Base-by-base conservation (phyloP, 37 sponge, comb jelly and placozoan species). In the Beroe ovata region DNA sequence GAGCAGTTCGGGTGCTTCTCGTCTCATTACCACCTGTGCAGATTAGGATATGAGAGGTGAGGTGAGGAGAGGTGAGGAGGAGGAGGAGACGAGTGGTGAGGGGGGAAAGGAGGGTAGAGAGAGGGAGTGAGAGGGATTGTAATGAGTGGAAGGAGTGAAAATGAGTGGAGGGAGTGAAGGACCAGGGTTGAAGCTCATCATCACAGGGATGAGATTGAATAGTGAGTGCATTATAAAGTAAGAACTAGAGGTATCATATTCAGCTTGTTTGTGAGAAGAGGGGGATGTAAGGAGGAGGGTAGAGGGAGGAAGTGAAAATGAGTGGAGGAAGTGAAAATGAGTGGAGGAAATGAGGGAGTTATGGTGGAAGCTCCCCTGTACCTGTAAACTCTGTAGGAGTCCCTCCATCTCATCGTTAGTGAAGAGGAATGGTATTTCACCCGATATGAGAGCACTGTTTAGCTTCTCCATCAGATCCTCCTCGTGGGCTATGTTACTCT, bases 401-500 rank as follows among this genome's bases (percentile, higher is more conserved):
- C 97, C 97, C 38, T 93, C 92, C 90, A 94, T 88, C 36, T 96
- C 97, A 77, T 94, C 97, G 89, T 91, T 91, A 38, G 92, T 64
- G 71, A 94, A 96, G 25, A 94, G 89, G n/a, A 91, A 69, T 0
- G 94, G 92, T 4, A 93, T 59, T 64, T 96, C 97, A 39, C 97
- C 93, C 58, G 88, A 38, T 8, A 92, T 40, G n/a, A 94, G 29
- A 0, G 93, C 54, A 59, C 91, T 92, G 77, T 93, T 93, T 35
- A 93, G 64, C 25, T 59, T 60, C 35, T 93, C 90, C 54, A 94
- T 39, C 16, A 94, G 60, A 23, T 29, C 36, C 0, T 40, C 60
- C 60, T 88, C 84, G 54, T 77, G 84, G 1, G 84, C 84, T 21
- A 77, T 77, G 84, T 39, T 42, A 23, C 84, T 77, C 84, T 77